Base-by-base conservation (phyloP, 37 sponge, comb jelly and placozoan species). In the Geodia barretti region DNA sequence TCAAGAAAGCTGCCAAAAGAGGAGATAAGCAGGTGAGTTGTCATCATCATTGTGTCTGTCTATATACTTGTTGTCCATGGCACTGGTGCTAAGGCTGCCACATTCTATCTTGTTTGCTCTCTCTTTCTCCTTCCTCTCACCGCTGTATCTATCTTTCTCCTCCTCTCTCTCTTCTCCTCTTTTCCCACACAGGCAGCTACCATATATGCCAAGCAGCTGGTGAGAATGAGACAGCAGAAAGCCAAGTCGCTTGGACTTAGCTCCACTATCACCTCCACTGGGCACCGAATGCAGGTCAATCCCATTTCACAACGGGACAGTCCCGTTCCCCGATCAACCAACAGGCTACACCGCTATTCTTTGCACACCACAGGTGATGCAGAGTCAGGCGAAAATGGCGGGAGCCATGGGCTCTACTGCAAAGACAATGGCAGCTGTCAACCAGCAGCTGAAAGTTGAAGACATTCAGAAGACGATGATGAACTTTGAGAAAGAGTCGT, bases 1-100 rank as follows among this genome's bases (percentile, higher is more conserved):
- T 98, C 64, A 91, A 91, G 93, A 96, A 92, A 73, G 97, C 97
- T 3, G 99, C 99, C 5, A 98, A 96, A 68, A 73, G 80, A 39
- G 97, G 97, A 26, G 92, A 98, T 62, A 94, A 96, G 64, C 97
- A 96, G 84, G 95, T 92, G 60, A 74, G 83, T n/a, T n/a, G n/a
- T n/a, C n/a, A n/a, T n/a, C n/a, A n/a, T n/a, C n/a, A n/a, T n/a
- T n/a, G n/a, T n/a, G n/a, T n/a, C n/a, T n/a, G n/a, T n/a, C n/a
- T n/a, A n/a, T n/a, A n/a, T n/a, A n/a, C n/a, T n/a, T n/a, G n/a
- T n/a, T n/a, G n/a, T n/a, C n/a, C n/a, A n/a, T n/a, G n/a, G n/a
- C n/a, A n/a, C n/a, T n/a, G n/a, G n/a, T n/a, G n/a, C n/a, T n/a
- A n/a, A n/a, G n/a, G n/a, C n/a, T n/a, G n/a, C n/a, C n/a, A n/a